Evolutionary conservation across 92 coral and sea anemone genomes (phyloP).

Genomic region (Montipora capitata): DNA sequence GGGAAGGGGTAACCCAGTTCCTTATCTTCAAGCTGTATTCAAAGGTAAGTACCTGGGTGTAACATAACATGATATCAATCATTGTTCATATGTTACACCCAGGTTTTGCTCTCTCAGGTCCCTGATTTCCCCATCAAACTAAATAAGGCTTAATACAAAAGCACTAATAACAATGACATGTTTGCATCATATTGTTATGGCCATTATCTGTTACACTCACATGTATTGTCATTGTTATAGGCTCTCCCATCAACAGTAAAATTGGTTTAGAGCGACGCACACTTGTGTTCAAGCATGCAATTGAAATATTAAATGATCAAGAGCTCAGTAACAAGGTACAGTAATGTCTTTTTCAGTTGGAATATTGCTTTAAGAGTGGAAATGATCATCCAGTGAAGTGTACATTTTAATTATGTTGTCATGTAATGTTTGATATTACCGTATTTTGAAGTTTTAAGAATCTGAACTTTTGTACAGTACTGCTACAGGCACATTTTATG

Average conservation of each 20-base stretch:
- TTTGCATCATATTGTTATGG: neutral
- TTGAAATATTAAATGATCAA: constrained; percentile 84
- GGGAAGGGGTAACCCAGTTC: constrained; percentile 84
- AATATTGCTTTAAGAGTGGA: neutral
- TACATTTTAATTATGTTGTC: no score
- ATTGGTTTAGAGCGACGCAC: constrained; percentile 86
- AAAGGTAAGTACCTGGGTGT: constrained; percentile 68
- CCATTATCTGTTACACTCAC: neutral
- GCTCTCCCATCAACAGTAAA: constrained; percentile 82
- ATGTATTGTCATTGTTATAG: constrained; percentile 35
- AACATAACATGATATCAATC: neutral
- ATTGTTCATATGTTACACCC: no score
- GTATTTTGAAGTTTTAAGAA: no score
- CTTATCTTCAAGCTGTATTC: constrained; percentile 88
- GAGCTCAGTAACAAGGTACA: constrained; percentile 90
- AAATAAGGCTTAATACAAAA: no score
- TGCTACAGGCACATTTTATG: no score
- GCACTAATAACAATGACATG: no score
- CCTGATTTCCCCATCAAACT: no score
- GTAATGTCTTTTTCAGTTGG: neutral
- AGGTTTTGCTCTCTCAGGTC: no score
- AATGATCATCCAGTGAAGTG: no score
- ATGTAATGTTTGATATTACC: no score
- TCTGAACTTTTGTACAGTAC: no score
- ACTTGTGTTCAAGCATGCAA: constrained; percentile 79